Percentiles rank a stretch among this genome's conserved stretches.
phyloP scores from a whole-genome alignment of 2,797 vertebrate species.

The Xyrichtys novacula region DNA sequence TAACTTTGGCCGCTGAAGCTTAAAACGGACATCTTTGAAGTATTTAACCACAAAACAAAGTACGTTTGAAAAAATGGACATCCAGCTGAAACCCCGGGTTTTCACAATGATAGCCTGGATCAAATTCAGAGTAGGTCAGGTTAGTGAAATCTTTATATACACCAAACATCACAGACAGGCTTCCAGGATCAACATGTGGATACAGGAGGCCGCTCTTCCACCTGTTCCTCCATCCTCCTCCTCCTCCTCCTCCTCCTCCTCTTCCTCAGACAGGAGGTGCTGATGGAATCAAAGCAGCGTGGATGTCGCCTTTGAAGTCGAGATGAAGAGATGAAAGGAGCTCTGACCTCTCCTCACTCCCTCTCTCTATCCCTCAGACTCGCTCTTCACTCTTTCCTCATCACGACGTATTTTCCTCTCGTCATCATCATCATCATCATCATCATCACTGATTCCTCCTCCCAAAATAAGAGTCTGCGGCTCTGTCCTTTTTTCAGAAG shows the following conservation, averaged over 20 bases:
- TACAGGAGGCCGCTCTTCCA: background rate
- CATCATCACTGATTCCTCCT: background rate
- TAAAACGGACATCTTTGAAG: no score
- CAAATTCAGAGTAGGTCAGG: no score
- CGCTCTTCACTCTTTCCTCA: slow-evolving; percentile 43
- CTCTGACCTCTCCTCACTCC: slow-evolving; percentile 61
- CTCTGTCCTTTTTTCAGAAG: slow-evolving; percentile 11
- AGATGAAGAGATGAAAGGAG: slow-evolving; percentile 84
- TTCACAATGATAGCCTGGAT: no score
- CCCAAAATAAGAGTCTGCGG: slow-evolving; percentile 27
- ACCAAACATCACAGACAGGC: background rate
- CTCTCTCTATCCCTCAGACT: slow-evolving; percentile 34
- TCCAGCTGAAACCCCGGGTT: no score
- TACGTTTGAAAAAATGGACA: no score
- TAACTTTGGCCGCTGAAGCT: no score
- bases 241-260: slow-evolving; percentile 31
- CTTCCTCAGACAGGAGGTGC: slow-evolving; percentile 67
- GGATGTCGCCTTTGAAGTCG: slow-evolving; percentile 80
- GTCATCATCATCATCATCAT: slow-evolving; percentile 26
- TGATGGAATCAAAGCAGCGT: slow-evolving; percentile 80
- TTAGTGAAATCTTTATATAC: no score
- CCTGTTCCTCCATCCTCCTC: slow-evolving; percentile 37
- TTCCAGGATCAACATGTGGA: background rate
- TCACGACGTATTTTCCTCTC: slow-evolving; percentile 49
- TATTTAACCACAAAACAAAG: no score